Evolutionary conservation across 2,797 vertebrate genomes (phyloP).

Genomic region (Scarus forsteni): DNA sequence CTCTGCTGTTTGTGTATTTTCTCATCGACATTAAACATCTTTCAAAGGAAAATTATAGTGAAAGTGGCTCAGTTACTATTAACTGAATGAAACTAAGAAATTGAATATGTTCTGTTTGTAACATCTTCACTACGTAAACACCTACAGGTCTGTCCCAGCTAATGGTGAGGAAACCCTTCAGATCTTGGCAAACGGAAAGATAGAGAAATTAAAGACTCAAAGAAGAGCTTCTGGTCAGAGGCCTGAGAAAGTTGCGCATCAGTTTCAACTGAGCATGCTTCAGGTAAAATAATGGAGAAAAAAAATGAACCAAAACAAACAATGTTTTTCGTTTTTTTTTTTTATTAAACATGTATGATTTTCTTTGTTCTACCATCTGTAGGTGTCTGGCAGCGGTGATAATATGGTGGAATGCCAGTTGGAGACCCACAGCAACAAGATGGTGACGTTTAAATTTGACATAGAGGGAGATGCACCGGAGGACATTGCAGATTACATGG

Average conservation of each 20-base stretch:
- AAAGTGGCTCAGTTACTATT: not conserved
- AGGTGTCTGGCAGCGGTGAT: slow-evolving; percentile 93
- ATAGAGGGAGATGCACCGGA: slow-evolving; percentile 94
- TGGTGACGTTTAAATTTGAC: slow-evolving; percentile 98
- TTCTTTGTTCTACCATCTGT: slow-evolving; percentile 1
- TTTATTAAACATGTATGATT: not conserved
- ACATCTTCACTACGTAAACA: slow-evolving; percentile 1
- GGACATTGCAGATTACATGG: slow-evolving; percentile 96
- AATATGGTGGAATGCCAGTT: slow-evolving; percentile 97
- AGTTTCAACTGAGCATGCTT: slow-evolving; percentile 92
- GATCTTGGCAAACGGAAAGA: slow-evolving; percentile 85
- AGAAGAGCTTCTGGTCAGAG: slow-evolving; percentile 88
- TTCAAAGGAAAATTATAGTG: too few relatives aligned
- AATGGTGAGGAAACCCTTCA: slow-evolving; percentile 79
- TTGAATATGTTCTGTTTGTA: not conserved
- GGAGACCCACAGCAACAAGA: slow-evolving; percentile 96
- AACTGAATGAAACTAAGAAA: not conserved
- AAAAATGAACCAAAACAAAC: too few relatives aligned
- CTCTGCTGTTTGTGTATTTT: too few relatives aligned
- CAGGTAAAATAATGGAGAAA: slow-evolving; percentile 87
- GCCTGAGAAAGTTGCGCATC: slow-evolving; percentile 86
- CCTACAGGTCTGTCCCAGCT: slow-evolving; percentile 73
- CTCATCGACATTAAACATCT: too few relatives aligned
- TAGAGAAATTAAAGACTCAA: slow-evolving; percentile 87
- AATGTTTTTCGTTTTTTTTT: not conserved